phyloP scores from a whole-genome alignment of 2,113 vertebrate genomes.

The Apodemus speciosus region DNA sequence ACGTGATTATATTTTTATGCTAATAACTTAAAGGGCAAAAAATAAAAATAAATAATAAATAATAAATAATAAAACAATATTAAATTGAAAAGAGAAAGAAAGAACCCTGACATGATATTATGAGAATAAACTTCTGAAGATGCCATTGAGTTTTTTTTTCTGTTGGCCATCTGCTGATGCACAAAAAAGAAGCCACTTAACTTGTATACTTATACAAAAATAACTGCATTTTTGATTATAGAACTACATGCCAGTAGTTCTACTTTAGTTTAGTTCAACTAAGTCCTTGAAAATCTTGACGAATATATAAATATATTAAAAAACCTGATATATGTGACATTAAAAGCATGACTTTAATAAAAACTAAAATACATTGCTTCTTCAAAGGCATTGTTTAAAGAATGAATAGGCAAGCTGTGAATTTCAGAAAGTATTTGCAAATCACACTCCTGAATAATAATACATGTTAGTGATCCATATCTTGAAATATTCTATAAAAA shows the following conservation, averaged over 20 bases:
- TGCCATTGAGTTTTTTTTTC: not conserved
- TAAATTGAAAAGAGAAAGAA: not conserved
- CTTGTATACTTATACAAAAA: not conserved
- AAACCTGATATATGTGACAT: not conserved
- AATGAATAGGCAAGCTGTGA: not conserved
- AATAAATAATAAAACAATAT: not conserved
- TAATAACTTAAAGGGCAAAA: not conserved
- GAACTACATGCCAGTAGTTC: not conserved
- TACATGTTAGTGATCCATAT: not conserved
- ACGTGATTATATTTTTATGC: not conserved
- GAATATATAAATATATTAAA: not conserved
- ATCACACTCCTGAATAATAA: not conserved
- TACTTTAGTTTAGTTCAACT: not conserved
- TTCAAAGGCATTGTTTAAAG: not conserved
- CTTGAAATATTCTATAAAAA: not conserved
- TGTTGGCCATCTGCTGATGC: not conserved
- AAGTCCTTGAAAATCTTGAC: not conserved
- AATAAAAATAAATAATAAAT: not conserved
- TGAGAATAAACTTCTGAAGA: not conserved
- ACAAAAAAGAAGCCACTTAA: not conserved
- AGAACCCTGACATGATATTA: not conserved
- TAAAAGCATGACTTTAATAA: not conserved
- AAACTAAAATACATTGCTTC: not conserved
- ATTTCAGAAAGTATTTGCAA: not conserved
- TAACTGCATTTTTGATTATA: not conserved